Conservation (phyloP, 2,797 vertebrate species). For the Malacoraja senta region DNA sequence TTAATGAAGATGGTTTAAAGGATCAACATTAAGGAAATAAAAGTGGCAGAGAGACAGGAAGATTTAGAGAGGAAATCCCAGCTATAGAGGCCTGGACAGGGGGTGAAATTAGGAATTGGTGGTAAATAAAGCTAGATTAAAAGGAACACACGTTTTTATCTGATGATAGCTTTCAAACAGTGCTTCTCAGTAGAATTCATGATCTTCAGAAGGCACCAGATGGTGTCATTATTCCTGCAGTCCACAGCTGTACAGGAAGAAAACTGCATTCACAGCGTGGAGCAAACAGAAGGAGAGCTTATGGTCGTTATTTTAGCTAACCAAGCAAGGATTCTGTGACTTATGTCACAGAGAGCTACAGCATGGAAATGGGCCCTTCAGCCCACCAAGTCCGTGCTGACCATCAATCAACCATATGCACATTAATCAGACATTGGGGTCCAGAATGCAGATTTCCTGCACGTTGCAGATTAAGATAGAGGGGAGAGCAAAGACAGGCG, state of each 20-base stretch:
- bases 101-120: neutral
- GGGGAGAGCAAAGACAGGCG: neutral
- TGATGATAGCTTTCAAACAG: neutral
- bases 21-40: neutral
- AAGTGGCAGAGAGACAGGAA: neutral
- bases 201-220: neutral
- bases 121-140: neutral
- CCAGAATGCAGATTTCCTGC: neutral
- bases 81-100: neutral
- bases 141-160: neutral
- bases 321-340: neutral
- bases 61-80: neutral
- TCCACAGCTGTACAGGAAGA: neutral
- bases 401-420: too few species aligned
- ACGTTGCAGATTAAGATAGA: neutral
- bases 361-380: too few species aligned
- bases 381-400: too few species aligned
- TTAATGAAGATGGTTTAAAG: neutral
- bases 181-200: neutral
- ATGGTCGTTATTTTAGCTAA: neutral
- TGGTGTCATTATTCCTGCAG: constrained; percentile 6
- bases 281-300: neutral
- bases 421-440: too few species aligned
- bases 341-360: neutral
- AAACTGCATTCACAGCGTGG: neutral